Base-by-base conservation (phyloP, 2,888 invertebrate species). In the Oxystoma pomonae region DNA sequence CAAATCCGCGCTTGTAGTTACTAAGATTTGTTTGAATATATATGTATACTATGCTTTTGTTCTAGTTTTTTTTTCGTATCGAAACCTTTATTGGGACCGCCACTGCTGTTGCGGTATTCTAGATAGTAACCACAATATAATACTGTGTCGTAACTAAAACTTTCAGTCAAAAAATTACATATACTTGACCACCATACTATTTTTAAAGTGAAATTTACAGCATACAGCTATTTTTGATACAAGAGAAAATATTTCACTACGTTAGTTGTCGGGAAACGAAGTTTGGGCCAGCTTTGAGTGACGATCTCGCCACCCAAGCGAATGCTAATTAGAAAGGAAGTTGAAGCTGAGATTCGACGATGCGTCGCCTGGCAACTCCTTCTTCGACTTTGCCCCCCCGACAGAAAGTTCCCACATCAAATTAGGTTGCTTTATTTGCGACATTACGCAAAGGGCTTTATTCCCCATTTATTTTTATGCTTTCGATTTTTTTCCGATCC, bases 321-420 rank as follows among this genome's bases (percentile, higher is more conserved):
- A 19, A 53, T 53, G 53, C 53, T 53, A 53, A 53, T 53, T 53
- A 53, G 53, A 53, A 19, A 35, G 35, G 35, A 35, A 35, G 35
- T 35, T 35, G 53, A 53, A 53, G 53, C 53, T 53, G 53, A 16
- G 53, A 53, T 53, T 53, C 53, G 19, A 5, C 53, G 53, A 53
- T 19, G 49, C 35, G 61, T 61, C 58, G 61, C 61, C 20, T 61
- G 51, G 61, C 61, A 61, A 61, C 61, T 57, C 53, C 58, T 58
- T 57, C 22, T 53, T 35, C 3, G 35, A 35, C 35, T 35, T 35
- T 35, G 3, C 35, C 12, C 35, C 35, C 35, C 35, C 35, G 3
- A 12, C 35, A 35, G 12, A 35, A 35, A 35, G 35, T 35, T 35
- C 35, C 35, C 35, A 35, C 35, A 35, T 35, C 35, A 35, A 35